Evolutionary conservation across 2,113 vertebrate genomes (phyloP), one percentile per base, ranked within the genome.

Genomic region (Todiramphus saurophagus): DNA sequence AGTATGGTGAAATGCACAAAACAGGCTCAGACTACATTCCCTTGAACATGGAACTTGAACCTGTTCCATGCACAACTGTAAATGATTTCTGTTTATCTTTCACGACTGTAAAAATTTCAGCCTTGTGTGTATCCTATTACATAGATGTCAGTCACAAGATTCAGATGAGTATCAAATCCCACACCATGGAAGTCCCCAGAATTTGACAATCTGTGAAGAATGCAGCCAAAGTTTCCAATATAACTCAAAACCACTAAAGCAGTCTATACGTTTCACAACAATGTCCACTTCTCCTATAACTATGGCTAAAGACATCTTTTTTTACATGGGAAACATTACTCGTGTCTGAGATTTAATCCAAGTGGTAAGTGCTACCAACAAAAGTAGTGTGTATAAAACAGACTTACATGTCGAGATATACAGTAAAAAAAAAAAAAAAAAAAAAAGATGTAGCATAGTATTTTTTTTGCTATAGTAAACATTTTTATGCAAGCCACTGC

Each of bases 201-300:
- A 30, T 39, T 48, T 60, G 16, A 20, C 5, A 58, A 4, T 44
- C 7, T 9, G 16, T 23, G 35, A 24, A 25, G 9, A 50, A 33
- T 16, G 25, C 4, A 89, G 24, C 25, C 23, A 68, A 60, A 89
- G 8, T 7, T 78, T 0, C 0, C 11, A 5, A 11, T 7, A 16
- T 13, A 68, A 56, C 17, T 24, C 23, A n/a, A 72, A 94, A 63
- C 39, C 3, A 74, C 35, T 43, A 33, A 33, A 87, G 2, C 1
- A 84, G 84, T 62, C 66, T 51, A n/a, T 28, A 50, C 20, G 4
- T 10, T 58, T 46, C 35, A 78, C 31, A 43, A 9, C 6, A 84
- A 39, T 25, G 3, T 4, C 23, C 6, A 89, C 13, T 63, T 89
- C 14, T 75, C 4, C 33, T 48, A 30, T 8, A 43, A 11, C 19